A percentile compares a stretch with the other conserved stretches of the same genome.
Conservation (phyloP, 2,113 vertebrate species). For the Malurus alboscapulatus region DNA sequence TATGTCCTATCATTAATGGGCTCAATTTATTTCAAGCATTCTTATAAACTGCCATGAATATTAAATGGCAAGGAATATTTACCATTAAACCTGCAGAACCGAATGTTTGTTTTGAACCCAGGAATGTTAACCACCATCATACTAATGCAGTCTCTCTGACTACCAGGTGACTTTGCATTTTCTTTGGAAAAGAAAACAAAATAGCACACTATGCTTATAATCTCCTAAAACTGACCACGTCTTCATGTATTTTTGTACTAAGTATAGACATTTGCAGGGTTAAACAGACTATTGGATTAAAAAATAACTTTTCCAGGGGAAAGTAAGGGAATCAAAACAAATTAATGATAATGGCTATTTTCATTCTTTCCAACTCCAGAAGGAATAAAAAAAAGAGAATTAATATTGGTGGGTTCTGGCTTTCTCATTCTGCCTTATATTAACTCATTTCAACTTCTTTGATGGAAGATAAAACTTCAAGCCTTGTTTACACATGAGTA, state of each 20-base stretch:
- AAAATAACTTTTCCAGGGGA: neutral
- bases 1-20: neutral
- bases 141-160: neutral
- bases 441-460: conserved; percentile 7
- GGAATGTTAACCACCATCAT: neutral
- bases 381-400: neutral
- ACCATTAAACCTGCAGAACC: neutral
- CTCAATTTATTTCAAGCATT: neutral
- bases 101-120: neutral
- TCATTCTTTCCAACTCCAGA: neutral
- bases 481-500: neutral
- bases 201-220: neutral
- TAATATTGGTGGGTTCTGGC: neutral
- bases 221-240: neutral
- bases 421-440: neutral
- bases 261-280: neutral
- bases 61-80: neutral
- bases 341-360: neutral
- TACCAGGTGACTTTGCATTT: neutral
- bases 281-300: neutral
- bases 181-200: neutral
- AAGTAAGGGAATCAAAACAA: conserved; percentile 3
- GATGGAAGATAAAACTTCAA: neutral
- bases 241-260: neutral
- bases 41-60: neutral